These are phyloP conservation scores for Synchiropus splendidus DNA, from an alignment of 2,113 vertebrate species.

Conservation along the genomic window DNA sequence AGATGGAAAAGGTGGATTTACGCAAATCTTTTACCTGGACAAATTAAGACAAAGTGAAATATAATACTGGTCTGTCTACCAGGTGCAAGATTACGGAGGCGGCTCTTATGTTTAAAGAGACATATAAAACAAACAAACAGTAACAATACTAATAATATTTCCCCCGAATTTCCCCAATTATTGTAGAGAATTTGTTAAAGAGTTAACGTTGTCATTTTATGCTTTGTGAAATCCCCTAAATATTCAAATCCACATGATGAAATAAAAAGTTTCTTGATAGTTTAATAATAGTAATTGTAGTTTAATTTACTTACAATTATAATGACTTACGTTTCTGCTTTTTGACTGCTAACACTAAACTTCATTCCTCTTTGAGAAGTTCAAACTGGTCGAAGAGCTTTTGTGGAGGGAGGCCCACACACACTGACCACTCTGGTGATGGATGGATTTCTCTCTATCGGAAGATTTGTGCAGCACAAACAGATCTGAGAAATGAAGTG, in stretches of 20 bases:
- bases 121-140: too few relatives aligned
- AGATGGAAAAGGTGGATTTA: conserved; percentile 62
- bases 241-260: too few relatives aligned
- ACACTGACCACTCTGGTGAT: conserved; percentile 45
- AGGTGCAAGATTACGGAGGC: conserved; percentile 62
- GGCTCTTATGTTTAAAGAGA: conserved; percentile 45
- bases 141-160: too few relatives aligned
- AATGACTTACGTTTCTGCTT: too few relatives aligned
- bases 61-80: conserved; percentile 63
- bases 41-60: conserved; percentile 79
- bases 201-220: too few relatives aligned
- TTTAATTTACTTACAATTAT: too few relatives aligned
- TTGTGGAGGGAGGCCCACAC: conserved; percentile 33
- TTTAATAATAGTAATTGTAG: too few relatives aligned
- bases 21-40: conserved; percentile 78
- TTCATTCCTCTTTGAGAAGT: conserved; percentile 47
- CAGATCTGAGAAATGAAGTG: conserved; percentile 65
- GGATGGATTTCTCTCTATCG: conserved; percentile 65
- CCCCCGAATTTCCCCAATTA: too few relatives aligned
- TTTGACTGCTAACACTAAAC: conserved; percentile 15
- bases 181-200: too few relatives aligned
- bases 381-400: conserved; percentile 55
- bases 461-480: conserved; percentile 69
- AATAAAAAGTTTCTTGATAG: too few relatives aligned
- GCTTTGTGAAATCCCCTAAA: too few relatives aligned